phyloP scores from a whole-genome alignment of 2,797 vertebrate species.

The Petrocephalus sullivani region DNA sequence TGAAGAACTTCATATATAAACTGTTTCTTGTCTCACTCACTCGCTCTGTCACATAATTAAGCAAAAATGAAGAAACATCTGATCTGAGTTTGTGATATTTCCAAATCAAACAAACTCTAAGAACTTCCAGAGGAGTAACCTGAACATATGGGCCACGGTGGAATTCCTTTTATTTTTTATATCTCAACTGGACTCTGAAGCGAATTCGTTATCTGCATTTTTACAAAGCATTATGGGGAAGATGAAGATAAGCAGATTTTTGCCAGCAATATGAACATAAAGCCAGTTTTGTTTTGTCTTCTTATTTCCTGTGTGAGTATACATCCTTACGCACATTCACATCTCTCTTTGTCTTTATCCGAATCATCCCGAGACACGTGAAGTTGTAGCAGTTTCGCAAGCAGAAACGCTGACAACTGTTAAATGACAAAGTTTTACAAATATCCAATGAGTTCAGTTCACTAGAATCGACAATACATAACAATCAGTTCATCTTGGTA shows the following conservation, averaged over 20 bases:
- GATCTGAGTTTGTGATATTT: not conserved
- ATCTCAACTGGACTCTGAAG: not conserved
- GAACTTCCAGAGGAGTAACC: not conserved
- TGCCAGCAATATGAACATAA: constrained; percentile 20
- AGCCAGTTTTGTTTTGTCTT: constrained; percentile 21
- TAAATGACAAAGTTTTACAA: not conserved
- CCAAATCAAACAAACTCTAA: not conserved
- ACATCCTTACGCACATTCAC: not conserved
- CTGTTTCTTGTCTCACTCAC: not conserved
- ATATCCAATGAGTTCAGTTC: not conserved
- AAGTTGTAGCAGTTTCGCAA: not conserved
- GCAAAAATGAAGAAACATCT: not conserved
- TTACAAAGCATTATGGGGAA: constrained; percentile 13
- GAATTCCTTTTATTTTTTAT: not conserved
- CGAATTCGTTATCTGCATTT: not conserved
- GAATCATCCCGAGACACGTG: not conserved
- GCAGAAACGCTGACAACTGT: not conserved
- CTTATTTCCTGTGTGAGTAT: constrained; percentile 26
- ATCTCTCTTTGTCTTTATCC: not conserved
- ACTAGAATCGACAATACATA: not conserved
- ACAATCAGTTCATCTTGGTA: not conserved
- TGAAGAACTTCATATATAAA: not conserved
- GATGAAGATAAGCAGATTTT: not conserved
- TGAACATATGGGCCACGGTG: not conserved
- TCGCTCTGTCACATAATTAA: not conserved